These are phyloP conservation scores for Tetraodon nigroviridis DNA, from an alignment of 2,113 vertebrate species.

Conservation along the genomic window DNA sequence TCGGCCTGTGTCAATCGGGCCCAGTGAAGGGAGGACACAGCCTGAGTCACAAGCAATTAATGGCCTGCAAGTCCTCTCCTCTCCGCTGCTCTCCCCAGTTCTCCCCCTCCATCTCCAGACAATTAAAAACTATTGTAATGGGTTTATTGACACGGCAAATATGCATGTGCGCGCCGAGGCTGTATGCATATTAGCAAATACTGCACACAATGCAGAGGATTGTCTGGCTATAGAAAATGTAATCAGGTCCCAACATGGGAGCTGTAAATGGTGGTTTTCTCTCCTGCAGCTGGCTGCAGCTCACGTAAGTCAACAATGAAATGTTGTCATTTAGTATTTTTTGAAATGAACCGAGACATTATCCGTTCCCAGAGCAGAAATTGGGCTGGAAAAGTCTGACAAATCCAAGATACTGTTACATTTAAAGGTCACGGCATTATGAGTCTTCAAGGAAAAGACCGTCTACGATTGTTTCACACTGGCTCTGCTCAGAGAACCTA, in stretches of 20 bases:
- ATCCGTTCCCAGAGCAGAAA: background rate
- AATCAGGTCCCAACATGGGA: conserved; percentile 43
- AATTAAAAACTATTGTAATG: conserved; percentile 56
- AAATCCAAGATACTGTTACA: background rate
- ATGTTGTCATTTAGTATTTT: background rate
- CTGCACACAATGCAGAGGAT: conserved; percentile 34
- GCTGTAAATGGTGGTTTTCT: conserved; percentile 12
- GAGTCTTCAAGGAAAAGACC: background rate
- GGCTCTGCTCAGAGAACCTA: too few species aligned
- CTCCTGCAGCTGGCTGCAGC: background rate
- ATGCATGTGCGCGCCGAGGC: conserved; percentile 44
- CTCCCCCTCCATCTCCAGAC: conserved; percentile 23
- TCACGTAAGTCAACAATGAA: conserved; percentile 9
- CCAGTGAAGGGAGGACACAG: conserved; percentile 44
- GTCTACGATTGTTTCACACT: too few species aligned
- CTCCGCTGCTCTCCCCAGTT: background rate
- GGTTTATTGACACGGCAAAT: conserved; percentile 60
- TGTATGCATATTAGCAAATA: conserved; percentile 36
- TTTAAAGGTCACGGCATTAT: background rate
- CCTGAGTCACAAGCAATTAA: conserved; percentile 60
- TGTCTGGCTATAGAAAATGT: conserved; percentile 47
- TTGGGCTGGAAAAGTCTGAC: background rate
- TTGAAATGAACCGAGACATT: conserved; percentile 2
- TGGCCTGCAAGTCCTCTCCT: conserved; percentile 33
- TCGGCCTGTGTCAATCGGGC: conserved; percentile 43